phyloP scores from a whole-genome alignment of 2,888 invertebrate species.

The Sabellastarte sp. region DNA sequence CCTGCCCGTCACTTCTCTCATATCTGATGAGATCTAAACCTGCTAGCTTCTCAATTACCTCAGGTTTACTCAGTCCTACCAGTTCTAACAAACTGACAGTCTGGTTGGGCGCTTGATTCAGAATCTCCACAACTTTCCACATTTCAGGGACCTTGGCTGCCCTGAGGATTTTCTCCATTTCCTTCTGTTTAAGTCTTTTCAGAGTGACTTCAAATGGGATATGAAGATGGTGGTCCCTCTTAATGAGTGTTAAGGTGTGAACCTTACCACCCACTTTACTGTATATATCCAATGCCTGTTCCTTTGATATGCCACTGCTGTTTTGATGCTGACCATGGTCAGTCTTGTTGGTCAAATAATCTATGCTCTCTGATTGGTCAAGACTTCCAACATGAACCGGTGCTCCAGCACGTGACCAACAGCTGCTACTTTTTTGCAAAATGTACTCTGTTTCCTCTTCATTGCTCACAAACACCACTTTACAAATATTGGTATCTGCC shows the following conservation, averaged over 20 bases:
- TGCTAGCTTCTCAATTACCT: neutral
- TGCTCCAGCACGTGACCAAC: constrained; percentile 28
- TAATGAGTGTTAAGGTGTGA: neutral
- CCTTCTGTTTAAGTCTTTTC: neutral
- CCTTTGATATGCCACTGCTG: neutral
- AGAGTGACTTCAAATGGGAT: neutral
- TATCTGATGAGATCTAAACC: neutral
- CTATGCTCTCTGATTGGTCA: too few species aligned
- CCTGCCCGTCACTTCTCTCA: neutral
- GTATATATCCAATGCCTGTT: neutral
- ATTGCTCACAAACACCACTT: constrained; percentile 29
- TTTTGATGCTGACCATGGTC: too few species aligned
- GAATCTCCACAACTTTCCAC: neutral
- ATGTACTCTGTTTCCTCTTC: constrained; percentile 20
- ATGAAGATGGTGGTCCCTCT: neutral
- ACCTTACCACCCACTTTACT: neutral
- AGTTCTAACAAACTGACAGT: neutral
- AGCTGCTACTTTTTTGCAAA: constrained; percentile 18
- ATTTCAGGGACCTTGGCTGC: neutral
- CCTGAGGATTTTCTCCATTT: neutral
- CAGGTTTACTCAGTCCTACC: neutral
- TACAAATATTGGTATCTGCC: constrained; percentile 32
- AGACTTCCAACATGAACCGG: constrained; percentile 25
- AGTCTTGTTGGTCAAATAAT: too few species aligned
- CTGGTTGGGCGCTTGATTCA: neutral